Conservation (phyloP, 92 coral and sea anemone genomes). For the Epizoanthus ramosus region DNA sequence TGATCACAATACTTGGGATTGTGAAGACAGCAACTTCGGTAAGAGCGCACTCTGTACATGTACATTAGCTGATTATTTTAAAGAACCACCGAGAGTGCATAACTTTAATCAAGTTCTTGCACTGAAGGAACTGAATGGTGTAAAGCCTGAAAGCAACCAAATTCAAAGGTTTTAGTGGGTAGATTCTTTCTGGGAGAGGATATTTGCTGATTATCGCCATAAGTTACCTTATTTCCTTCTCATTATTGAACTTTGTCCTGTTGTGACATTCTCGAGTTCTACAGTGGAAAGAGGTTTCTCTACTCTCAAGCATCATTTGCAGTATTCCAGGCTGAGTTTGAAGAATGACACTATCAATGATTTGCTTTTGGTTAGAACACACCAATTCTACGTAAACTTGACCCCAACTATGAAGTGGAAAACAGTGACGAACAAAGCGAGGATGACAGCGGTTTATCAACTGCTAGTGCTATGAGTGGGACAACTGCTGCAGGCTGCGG, state of each 20-base stretch:
- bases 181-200: slow-evolving; percentile 27
- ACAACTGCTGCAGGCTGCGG: neutral
- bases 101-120: slow-evolving; percentile 23
- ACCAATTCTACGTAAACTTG: slow-evolving; percentile 13
- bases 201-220: slow-evolving; percentile 18
- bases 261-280: slow-evolving; percentile 12
- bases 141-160: slow-evolving; percentile 27
- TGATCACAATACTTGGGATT: slow-evolving; percentile 35
- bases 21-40: slow-evolving; percentile 26
- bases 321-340: slow-evolving; percentile 19
- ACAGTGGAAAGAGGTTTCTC: slow-evolving; percentile 33
- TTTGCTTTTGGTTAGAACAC: slow-evolving; percentile 17
- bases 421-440: neutral
- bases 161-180: slow-evolving; percentile 21
- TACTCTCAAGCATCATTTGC: slow-evolving; percentile 29
- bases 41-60: slow-evolving; percentile 21
- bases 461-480: too few relatives aligned
- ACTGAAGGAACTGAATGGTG: slow-evolving; percentile 15
- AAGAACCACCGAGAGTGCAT: slow-evolving; percentile 28
- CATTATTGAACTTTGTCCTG: slow-evolving; percentile 12
- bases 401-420: slow-evolving; percentile 30
- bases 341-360: slow-evolving; percentile 26
- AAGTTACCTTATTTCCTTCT: slow-evolving; percentile 30
- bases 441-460: neutral
- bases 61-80: slow-evolving; percentile 30